Evolutionary conservation across 2,113 vertebrate species (phyloP).

Genomic region (Microcebus tavaratra): DNA sequence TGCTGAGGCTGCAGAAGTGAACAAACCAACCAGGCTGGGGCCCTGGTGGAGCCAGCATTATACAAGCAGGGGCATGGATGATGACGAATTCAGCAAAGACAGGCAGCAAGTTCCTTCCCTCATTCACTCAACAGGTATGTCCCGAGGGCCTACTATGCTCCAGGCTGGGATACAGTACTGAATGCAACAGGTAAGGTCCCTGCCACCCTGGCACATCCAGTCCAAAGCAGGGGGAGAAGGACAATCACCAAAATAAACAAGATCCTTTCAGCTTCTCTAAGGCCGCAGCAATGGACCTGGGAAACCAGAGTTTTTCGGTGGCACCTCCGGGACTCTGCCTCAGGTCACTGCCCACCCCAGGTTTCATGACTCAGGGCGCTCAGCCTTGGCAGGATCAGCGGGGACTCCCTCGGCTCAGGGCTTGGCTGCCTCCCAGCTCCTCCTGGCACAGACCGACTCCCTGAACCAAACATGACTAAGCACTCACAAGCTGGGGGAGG

Average conservation of each 20-base stretch:
- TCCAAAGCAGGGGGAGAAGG: not conserved
- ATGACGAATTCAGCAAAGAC: not conserved
- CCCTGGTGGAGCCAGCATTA: not conserved
- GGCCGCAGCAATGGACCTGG: not conserved
- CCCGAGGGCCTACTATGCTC: rapidly evolving
- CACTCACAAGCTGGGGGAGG: not conserved
- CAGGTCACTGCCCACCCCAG: not conserved
- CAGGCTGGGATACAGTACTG: not conserved
- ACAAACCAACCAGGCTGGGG: not conserved
- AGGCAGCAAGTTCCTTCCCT: not conserved
- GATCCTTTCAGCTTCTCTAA: not conserved
- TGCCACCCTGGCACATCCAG: not conserved
- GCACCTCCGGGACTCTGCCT: not conserved
- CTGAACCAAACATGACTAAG: not conserved
- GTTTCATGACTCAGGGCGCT: not conserved
- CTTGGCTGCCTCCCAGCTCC: slow-evolving; percentile 28
- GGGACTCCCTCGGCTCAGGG: slow-evolving; percentile 37
- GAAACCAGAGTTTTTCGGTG: not conserved
- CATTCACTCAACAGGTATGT: not conserved
- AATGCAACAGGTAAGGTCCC: not conserved
- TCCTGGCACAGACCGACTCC: not conserved
- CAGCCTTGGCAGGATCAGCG: not conserved
- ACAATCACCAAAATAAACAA: not conserved
- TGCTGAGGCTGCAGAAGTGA: not conserved
- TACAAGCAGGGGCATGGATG: not conserved